phyloP scores from a whole-genome alignment of 1,140 invertebrate genomes.

The Thaumatotibia leucotreta region DNA sequence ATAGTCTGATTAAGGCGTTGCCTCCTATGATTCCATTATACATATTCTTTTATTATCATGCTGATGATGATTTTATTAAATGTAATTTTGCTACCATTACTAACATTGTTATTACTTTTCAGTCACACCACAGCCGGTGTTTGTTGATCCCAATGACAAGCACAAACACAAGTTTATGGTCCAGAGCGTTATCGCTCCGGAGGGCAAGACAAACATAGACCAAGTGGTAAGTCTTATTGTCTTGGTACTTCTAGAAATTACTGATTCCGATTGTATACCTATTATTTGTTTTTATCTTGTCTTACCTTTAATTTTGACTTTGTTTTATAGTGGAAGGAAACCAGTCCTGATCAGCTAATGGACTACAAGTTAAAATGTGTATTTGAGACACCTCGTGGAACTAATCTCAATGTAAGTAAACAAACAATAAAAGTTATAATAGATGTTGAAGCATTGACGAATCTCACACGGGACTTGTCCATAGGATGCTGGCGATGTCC shows the following conservation, averaged over 20 bases:
- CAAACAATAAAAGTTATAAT: not conserved
- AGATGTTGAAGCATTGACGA: not conserved
- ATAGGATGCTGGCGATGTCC: slow-evolving; percentile 58
- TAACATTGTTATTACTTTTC: slow-evolving; percentile 51
- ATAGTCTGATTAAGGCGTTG: too few species aligned
- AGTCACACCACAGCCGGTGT: slow-evolving; percentile 98
- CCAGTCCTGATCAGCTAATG: slow-evolving; percentile 89
- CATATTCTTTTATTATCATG: too few species aligned
- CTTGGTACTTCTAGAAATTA: not conserved
- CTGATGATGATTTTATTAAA: too few species aligned
- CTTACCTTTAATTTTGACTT: slow-evolving; percentile 39
- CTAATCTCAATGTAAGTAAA: slow-evolving; percentile 56
- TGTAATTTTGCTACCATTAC: slow-evolving; percentile 23
- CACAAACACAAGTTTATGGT: slow-evolving; percentile 99
- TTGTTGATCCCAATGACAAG: slow-evolving; percentile 95
- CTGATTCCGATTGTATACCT: not conserved
- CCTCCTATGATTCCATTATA: too few species aligned
- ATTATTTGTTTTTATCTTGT: not conserved
- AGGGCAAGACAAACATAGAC: slow-evolving; percentile 84
- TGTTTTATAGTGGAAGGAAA: slow-evolving; percentile 91
- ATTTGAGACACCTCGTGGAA: slow-evolving; percentile 88
- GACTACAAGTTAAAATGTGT: slow-evolving; percentile 97
- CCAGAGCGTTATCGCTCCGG: slow-evolving; percentile 92
- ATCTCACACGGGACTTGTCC: not conserved
- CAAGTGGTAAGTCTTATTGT: slow-evolving; percentile 78